Percentiles rank a stretch among this genome's conserved stretches.
Evolutionary conservation across 1,140 invertebrate genomes (phyloP).

Genomic region (Pararge aegeria): DNA sequence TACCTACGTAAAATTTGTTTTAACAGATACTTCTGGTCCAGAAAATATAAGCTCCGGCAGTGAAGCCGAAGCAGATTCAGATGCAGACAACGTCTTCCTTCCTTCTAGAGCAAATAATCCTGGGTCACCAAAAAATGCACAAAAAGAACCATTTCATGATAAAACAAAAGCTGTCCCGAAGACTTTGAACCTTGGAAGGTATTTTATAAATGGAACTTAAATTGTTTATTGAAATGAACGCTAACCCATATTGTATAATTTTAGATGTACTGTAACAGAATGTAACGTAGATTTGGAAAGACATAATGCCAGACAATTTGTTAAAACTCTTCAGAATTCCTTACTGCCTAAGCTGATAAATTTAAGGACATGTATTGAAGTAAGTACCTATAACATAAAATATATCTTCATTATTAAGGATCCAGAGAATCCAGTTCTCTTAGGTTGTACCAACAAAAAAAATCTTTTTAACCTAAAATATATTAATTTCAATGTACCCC

Average conservation of each 20-base stretch:
- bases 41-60: constrained; percentile 72
- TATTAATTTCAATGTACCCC: too few species aligned
- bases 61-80: constrained; percentile 74
- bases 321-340: constrained; percentile 84
- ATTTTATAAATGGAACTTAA: neutral
- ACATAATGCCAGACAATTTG: constrained; percentile 89
- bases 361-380: constrained; percentile 87
- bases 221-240: neutral
- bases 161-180: constrained; percentile 64
- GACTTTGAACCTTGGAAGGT: constrained; percentile 74
- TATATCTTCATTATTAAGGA: too few species aligned
- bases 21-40: constrained; percentile 74
- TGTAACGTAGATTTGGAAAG: constrained; percentile 88
- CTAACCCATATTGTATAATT: constrained; percentile 23
- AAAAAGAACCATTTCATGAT: constrained; percentile 34
- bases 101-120: constrained; percentile 64
- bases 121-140: constrained; percentile 33
- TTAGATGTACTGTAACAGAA: constrained; percentile 79
- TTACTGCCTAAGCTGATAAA: constrained; percentile 86
- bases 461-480: too few species aligned
- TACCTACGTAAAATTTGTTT: neutral
- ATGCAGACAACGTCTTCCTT: constrained; percentile 75
- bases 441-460: too few species aligned
- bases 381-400: constrained; percentile 34
- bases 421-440: too few species aligned